Percentiles rank a stretch among this genome's conserved stretches.
Conservation (phyloP, 2,113 vertebrate species). For the Callipepla squamata region DNA sequence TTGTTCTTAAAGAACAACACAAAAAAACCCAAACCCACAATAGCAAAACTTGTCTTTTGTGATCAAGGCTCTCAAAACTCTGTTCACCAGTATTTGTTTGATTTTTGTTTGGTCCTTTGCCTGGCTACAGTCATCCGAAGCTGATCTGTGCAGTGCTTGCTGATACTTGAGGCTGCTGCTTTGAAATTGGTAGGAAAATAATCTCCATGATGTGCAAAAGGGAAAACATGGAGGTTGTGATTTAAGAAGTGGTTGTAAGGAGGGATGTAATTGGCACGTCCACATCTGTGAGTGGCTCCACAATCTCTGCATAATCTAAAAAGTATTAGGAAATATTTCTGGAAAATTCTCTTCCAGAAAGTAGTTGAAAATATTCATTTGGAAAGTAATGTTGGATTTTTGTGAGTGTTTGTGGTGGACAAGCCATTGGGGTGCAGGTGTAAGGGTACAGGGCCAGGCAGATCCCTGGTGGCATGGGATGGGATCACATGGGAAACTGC, state of each 20-base stretch:
- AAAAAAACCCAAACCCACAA: too few species aligned
- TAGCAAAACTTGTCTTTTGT: background rate
- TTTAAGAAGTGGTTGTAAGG: background rate
- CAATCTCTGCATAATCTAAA: background rate
- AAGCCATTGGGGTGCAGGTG: background rate
- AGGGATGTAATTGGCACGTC: background rate
- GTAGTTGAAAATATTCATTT: fast-evolving
- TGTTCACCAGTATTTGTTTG: background rate
- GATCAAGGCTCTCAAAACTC: background rate
- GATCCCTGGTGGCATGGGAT: background rate
- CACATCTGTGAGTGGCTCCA: background rate
- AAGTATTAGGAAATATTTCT: background rate
- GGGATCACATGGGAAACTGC: background rate
- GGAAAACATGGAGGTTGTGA: background rate
- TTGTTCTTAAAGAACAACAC: background rate
- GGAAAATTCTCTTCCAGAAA: background rate
- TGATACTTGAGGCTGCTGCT: background rate
- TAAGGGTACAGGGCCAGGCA: fast-evolving
- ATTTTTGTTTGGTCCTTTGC: background rate
- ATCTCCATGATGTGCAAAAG: background rate
- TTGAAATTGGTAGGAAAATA: background rate
- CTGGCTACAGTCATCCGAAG: background rate
- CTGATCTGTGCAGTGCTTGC: background rate
- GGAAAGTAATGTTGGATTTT: background rate
- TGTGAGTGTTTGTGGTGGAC: background rate